phyloP scores from a whole-genome alignment of 2,888 invertebrate species.

The Pollenia amentaria region DNA sequence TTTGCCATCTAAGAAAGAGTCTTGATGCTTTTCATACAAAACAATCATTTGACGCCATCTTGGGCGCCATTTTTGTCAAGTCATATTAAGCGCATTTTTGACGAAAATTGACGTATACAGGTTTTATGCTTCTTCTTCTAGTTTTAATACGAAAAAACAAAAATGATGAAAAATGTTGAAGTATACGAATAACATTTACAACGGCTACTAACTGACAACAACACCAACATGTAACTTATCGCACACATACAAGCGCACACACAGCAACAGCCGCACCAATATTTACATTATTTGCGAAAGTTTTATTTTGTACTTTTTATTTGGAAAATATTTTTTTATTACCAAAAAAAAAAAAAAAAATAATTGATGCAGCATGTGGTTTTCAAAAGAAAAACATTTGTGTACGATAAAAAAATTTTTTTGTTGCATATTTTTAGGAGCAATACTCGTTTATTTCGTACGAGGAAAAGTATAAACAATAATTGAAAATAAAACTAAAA shows the following conservation, averaged over 20 bases:
- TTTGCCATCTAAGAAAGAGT: constrained; percentile 37
- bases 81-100: constrained; percentile 81
- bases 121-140: constrained; percentile 37
- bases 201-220: constrained; percentile 25
- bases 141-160: not conserved
- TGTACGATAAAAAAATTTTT: constrained; percentile 41
- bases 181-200: constrained; percentile 40
- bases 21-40: constrained; percentile 50
- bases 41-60: constrained; percentile 78
- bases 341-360: constrained; percentile 41
- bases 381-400: constrained; percentile 68
- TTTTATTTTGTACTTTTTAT: constrained; percentile 38
- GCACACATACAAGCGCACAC: not conserved
- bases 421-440: constrained; percentile 67
- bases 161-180: not conserved
- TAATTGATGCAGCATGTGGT: constrained; percentile 74
- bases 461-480: not conserved
- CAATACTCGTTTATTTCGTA: not conserved
- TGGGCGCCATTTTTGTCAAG: constrained; percentile 83
- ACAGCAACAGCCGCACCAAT: constrained; percentile 58
- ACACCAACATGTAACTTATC: not conserved
- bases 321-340: constrained; percentile 20
- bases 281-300: constrained; percentile 65
- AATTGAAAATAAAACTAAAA: no score
- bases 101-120: constrained; percentile 80